These are phyloP conservation scores for Acleris cristana DNA, from an alignment of 2,888 invertebrate species.

Conservation along the genomic window DNA sequence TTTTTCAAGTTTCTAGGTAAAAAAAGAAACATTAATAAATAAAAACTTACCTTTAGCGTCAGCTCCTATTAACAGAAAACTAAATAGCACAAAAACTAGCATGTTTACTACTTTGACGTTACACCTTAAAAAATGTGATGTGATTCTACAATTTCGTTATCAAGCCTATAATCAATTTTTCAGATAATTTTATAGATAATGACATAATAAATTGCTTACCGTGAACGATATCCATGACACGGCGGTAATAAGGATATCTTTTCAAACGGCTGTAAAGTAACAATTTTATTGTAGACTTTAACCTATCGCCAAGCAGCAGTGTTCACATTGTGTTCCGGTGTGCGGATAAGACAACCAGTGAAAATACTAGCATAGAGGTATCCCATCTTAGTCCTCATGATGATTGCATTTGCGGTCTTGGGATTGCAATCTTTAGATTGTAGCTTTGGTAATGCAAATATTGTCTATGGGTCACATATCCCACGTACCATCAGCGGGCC, in stretches of 20 bases:
- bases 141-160: constrained; percentile 7
- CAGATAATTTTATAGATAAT: constrained; percentile 20
- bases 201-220: constrained; percentile 6
- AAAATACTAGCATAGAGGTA: no score
- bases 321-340: no score
- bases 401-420: no score
- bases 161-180: constrained; percentile 5
- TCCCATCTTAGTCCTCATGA: no score
- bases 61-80: constrained; percentile 19
- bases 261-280: neutral
- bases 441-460: no score
- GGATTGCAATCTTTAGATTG: no score
- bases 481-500: no score
- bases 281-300: neutral
- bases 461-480: no score
- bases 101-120: constrained; percentile 2
- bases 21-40: no score
- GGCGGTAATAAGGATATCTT: neutral
- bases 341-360: no score
- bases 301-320: no score
- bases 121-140: constrained; percentile 1
- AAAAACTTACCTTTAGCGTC: constrained; percentile 25
- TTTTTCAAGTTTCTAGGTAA: neutral
- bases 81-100: constrained; percentile 24
- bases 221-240: constrained; percentile 1